Conservation (phyloP, 2,888 invertebrate genomes). For the Gastracanthus pulcherrimus region DNA sequence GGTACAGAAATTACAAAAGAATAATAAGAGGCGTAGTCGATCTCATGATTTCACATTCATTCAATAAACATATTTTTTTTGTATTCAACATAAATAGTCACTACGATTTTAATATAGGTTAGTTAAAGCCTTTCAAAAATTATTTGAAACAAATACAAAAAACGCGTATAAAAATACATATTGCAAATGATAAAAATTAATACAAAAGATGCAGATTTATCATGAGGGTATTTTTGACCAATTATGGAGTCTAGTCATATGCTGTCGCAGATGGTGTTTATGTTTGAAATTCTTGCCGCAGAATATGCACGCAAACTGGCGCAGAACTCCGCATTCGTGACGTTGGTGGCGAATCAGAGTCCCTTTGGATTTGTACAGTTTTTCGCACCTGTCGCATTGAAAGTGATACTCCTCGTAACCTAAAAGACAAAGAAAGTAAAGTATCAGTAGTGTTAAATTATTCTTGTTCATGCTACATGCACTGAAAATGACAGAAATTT, state of each 20-base stretch:
- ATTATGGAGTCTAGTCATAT: slow-evolving; percentile 25
- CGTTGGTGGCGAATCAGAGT: slow-evolving; percentile 62
- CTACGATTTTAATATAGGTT: background rate
- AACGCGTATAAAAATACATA: background rate
- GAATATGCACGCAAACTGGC: slow-evolving; percentile 26
- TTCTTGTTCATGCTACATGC: background rate
- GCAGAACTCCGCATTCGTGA: slow-evolving; percentile 35
- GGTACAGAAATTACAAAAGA: no score
- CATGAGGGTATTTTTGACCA: background rate
- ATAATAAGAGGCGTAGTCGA: no score
- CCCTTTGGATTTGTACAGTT: slow-evolving; percentile 72
- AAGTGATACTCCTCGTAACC: slow-evolving; percentile 58
- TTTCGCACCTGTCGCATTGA: slow-evolving; percentile 71
- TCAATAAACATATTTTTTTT: no score
- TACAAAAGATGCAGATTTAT: background rate
- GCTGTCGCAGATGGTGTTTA: slow-evolving; percentile 36
- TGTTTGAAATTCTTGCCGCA: slow-evolving; percentile 48
- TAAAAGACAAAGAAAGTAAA: slow-evolving; percentile 31
- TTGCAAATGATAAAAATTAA: no score
- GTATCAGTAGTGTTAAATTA: background rate
- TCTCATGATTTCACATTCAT: no score
- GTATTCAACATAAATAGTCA: no score
- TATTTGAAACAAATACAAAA: background rate
- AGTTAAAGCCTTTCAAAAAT: background rate
- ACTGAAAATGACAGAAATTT: background rate